A percentile compares a stretch with the other conserved stretches of the same genome.
phyloP scores from a whole-genome alignment of 1,140 invertebrate species.

The Rhynchophorus ferrugineus region DNA sequence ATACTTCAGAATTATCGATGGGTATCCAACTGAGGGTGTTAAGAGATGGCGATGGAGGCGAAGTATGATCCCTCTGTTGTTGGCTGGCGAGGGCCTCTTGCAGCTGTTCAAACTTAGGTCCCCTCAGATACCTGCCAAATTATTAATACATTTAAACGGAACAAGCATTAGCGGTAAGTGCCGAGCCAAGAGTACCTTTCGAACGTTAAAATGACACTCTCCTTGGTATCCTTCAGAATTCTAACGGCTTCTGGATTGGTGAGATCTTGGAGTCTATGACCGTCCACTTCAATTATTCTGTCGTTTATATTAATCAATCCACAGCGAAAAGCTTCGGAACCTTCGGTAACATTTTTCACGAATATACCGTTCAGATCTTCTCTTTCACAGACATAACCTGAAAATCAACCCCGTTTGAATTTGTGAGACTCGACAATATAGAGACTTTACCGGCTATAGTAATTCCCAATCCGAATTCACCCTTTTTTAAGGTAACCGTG shows the following conservation, averaged over 20 bases:
- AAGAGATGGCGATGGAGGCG: slow-evolving; percentile 61
- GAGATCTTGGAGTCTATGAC: slow-evolving; percentile 68
- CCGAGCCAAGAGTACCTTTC: slow-evolving; percentile 50
- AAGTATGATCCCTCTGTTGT: slow-evolving; percentile 54
- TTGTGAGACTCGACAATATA: too few species aligned
- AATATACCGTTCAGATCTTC: slow-evolving; percentile 93
- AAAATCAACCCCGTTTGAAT: not conserved
- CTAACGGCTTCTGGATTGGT: slow-evolving; percentile 88
- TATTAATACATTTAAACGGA: too few species aligned
- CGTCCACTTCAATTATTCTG: slow-evolving; percentile 84
- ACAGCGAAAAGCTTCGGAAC: slow-evolving; percentile 81
- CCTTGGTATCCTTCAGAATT: slow-evolving; percentile 74
- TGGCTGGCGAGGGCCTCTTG: slow-evolving; percentile 68
- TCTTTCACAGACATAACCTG: slow-evolving; percentile 59
- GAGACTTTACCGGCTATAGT: slow-evolving; percentile 19
- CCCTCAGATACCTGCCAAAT: slow-evolving; percentile 70
- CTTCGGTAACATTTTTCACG: slow-evolving; percentile 89
- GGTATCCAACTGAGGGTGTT: slow-evolving; percentile 68
- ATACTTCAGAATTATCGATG: slow-evolving; percentile 41
- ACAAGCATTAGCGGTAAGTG: not conserved
- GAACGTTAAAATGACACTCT: slow-evolving; percentile 68
- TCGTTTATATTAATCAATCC: slow-evolving; percentile 87
- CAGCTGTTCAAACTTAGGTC: slow-evolving; percentile 82
- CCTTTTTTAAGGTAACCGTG: slow-evolving; percentile 54
- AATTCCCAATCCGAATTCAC: slow-evolving; percentile 59